phyloP scores from a whole-genome alignment of 2,113 vertebrate species.

The Sceloporus tristichus region DNA sequence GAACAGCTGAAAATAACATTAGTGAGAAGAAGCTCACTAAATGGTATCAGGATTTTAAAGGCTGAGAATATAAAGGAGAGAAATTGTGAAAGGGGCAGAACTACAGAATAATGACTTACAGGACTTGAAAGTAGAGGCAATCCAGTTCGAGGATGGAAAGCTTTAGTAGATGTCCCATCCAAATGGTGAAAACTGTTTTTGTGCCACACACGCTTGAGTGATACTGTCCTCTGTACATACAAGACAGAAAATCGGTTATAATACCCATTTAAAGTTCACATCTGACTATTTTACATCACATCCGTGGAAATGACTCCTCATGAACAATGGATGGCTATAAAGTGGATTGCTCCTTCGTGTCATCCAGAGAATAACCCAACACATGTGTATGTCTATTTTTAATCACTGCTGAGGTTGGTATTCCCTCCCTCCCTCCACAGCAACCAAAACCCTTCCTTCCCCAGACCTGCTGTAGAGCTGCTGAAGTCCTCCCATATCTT shows the following conservation, averaged over 20 bases:
- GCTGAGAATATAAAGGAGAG: background rate
- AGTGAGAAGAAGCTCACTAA: background rate
- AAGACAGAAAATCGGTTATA: conserved; percentile 48
- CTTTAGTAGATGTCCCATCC: conserved; percentile 91
- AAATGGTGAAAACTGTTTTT: conserved; percentile 92
- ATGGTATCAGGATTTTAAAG: background rate
- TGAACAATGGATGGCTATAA: background rate
- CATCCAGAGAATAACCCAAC: too few species aligned
- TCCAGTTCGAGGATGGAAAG: conserved; percentile 97
- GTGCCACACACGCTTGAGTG: conserved; percentile 88
- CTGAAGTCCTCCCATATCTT: too few species aligned
- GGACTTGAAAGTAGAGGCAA: conserved; percentile 98
- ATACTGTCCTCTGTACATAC: conserved; percentile 77
- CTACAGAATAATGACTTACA: conserved; percentile 77
- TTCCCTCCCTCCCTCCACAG: too few species aligned
- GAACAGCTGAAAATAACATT: background rate
- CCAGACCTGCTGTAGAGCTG: too few species aligned
- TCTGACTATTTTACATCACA: background rate
- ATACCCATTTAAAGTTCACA: background rate
- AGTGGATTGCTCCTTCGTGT: too few species aligned
- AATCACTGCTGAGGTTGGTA: too few species aligned
- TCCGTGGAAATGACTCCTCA: too few species aligned
- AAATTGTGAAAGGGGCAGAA: background rate
- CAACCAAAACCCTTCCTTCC: too few species aligned
- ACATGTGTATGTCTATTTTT: too few species aligned